Base-by-base conservation (phyloP, 92 coral and sea anemone species). In the Epizoanthus fatuus region DNA sequence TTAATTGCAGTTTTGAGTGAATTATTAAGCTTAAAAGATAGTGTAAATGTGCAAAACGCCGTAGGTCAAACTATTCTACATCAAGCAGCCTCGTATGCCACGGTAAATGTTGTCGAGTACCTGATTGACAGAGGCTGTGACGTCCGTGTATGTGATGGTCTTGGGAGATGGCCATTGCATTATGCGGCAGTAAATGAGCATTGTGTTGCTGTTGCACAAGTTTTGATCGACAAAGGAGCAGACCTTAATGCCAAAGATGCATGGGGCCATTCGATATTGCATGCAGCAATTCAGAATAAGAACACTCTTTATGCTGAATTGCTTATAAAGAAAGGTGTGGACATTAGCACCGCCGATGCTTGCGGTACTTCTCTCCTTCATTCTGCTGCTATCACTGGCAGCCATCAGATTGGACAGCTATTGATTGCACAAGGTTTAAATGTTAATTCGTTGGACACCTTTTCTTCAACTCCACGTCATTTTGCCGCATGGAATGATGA, bases 61-160 rank as follows among this genome's bases (percentile, higher is more conserved):
- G 72, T 72, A 55, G 88, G 88, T 38, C 88, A 84, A 72, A 84
- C 81, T n/a, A 73, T 84, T 69, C 71, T 84, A 44, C 88, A 84
- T 72, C 29, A 73, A 10, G 88, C 88, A 57, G 42, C 55, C 15
- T 20, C 74, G 39, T 68, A 74, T 40, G 72, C 72, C 15, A 51
- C 68, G 29, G 44, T 72, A 52, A 78, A 59, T 10, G 81, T 73
- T 72, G 60, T 84, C n/a, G 74, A 84, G 29, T 72, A 71, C 58
- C 81, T 84, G 40, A 79, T 73, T 37, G 55, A 73, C 53, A 84
- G 72, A 84, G 88, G 88, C 5, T 71, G 88, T 73, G 59, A 60
- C 13, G 55, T 59, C 62, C 39, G 10, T 60, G 25, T 47, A 32
- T 11, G 13, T n/a, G 88, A 84, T 56, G 81, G 74, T 56, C 71